Base-by-base conservation (phyloP, 1,140 invertebrate genomes). In the Delia radicum region DNA sequence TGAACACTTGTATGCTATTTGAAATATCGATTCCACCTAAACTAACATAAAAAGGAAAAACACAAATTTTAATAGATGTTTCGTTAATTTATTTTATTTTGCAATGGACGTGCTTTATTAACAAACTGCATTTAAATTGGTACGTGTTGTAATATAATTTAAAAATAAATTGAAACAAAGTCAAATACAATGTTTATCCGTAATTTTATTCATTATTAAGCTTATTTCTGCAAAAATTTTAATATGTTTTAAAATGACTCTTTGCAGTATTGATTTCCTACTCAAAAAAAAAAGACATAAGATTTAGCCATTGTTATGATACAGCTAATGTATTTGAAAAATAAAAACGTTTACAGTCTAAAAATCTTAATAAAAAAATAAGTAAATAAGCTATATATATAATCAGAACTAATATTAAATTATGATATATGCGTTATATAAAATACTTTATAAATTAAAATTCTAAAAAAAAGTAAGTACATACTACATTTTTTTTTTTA, bases 41-140 rank as follows among this genome's bases (percentile, higher is more conserved):
- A n/a, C n/a, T n/a, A n/a, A n/a, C n/a, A n/a, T n/a, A n/a, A n/a
- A n/a, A n/a, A n/a, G n/a, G n/a, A n/a, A n/a, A n/a, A n/a, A n/a
- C n/a, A n/a, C n/a, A n/a, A n/a, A n/a, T n/a, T n/a, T n/a, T n/a
- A n/a, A n/a, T n/a, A n/a, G n/a, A n/a, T n/a, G n/a, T n/a, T n/a
- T n/a, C n/a, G n/a, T 10, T 37, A 2, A 3, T 37, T 37, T 10
- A 10, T 37, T 37, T 37, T 37, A 10, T 7, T n/a, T 55, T 55
- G 48, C 48, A 55, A 55, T 55, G 48, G 48, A 55, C 48, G 48
- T 55, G 48, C 48, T 55, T 55, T 55, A 55, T 55, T 55, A 55
- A 55, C 48, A 55, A 55, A 55, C 48, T 55, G 48, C 48, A 55
- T 55, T 55, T 55, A 21, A 55, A 55, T 55, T 55, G 48, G 48